Percentiles rank a stretch among this genome's conserved stretches.
These are phyloP conservation scores for Argentina silus DNA, from an alignment of 2,797 vertebrate genomes.

Conservation along the genomic window DNA sequence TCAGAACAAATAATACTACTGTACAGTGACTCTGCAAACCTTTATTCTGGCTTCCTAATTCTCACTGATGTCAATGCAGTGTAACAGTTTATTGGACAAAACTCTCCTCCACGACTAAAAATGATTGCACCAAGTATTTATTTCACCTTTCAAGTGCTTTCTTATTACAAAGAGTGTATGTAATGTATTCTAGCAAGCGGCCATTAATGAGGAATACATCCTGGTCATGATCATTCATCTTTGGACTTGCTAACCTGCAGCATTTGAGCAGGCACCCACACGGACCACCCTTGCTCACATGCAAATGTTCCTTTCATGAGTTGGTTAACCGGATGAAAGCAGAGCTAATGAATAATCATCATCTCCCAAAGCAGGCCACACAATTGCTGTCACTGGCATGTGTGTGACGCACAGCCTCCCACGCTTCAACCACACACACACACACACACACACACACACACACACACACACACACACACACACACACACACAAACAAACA, in stretches of 20 bases:
- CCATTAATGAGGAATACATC: too few relatives aligned
- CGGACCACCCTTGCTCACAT: not conserved
- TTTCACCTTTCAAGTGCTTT: not conserved
- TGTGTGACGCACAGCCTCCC: slow-evolving; percentile 20
- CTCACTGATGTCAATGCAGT: too few relatives aligned
- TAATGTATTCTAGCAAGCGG: too few relatives aligned
- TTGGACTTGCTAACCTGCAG: not conserved
- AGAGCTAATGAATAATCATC: slow-evolving; percentile 62
- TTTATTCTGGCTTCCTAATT: too few relatives aligned
- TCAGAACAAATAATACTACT: too few relatives aligned
- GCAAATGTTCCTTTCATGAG: slow-evolving; percentile 46
- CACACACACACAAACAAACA: not conserved
- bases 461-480: not conserved
- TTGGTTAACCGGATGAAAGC: slow-evolving; percentile 67
- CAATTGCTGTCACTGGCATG: slow-evolving; percentile 56
- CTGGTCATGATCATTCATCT: too few relatives aligned
- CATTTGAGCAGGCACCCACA: not conserved
- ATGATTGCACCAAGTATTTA: not conserved
- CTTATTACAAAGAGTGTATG: too few relatives aligned
- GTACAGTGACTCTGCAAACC: too few relatives aligned
- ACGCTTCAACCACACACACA: not conserved
- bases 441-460: not conserved
- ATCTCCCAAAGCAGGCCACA: slow-evolving; percentile 48
- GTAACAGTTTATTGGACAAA: too few relatives aligned
- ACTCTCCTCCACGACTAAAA: too few relatives aligned